Conservation (phyloP, 2,888 invertebrate species). For the Eristalis intricaria region DNA sequence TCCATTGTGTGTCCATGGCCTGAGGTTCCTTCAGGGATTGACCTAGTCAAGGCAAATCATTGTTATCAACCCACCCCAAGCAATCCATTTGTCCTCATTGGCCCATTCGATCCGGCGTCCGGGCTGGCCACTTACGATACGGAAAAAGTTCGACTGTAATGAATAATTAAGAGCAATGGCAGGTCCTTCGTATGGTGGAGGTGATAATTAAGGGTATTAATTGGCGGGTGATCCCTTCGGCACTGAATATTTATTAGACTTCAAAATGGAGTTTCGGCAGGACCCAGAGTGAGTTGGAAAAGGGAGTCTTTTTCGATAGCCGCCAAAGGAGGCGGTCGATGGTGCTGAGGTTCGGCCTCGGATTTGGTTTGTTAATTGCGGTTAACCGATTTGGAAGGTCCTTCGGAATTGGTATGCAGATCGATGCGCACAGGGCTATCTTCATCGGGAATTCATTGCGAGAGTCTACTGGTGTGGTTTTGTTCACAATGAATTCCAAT, state of each 20-base stretch:
- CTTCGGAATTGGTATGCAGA: not conserved
- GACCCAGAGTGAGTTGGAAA: not conserved
- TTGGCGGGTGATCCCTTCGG: slow-evolving; percentile 10
- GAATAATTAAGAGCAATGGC: slow-evolving; percentile 15
- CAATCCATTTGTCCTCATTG: slow-evolving; percentile 26
- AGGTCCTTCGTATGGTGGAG: not conserved
- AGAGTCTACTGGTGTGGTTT: not conserved
- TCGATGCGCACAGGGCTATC: not conserved
- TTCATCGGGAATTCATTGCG: not conserved
- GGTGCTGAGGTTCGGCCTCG: not conserved
- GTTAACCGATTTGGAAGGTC: not conserved
- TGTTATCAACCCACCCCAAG: not conserved
- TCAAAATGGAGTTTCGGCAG: slow-evolving; percentile 21
- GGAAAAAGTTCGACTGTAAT: slow-evolving; percentile 29
- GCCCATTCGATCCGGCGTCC: slow-evolving; percentile 14
- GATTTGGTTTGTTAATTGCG: not conserved
- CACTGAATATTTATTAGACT: slow-evolving; percentile 47
- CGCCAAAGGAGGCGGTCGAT: not conserved
- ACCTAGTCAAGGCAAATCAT: slow-evolving; percentile 35
- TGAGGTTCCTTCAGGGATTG: slow-evolving; percentile 32
- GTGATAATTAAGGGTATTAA: slow-evolving; percentile 45
- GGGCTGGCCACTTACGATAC: slow-evolving; percentile 26
- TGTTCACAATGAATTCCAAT: not conserved
- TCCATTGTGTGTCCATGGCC: not conserved
- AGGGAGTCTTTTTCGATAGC: not conserved